Evolutionary conservation across 2,797 vertebrate genomes (phyloP), one percentile per base, ranked within the genome.

Genomic region (Lemur catta): DNA sequence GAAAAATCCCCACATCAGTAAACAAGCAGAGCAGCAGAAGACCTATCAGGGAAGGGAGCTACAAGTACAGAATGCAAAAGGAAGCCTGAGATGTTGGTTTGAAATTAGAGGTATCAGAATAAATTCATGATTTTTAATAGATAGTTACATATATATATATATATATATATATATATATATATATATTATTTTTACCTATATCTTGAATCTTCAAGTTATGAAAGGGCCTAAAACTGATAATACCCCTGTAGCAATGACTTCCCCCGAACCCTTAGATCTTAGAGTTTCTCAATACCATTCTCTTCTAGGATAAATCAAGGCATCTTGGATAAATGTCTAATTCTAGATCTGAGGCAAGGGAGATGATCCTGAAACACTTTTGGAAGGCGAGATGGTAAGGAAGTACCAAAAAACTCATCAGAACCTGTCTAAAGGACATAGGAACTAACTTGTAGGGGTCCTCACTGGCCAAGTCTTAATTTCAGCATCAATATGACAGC

Each of bases 201-300:
- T n/a, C 5, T 86, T 76, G 52, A 43, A 65, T 26, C 67, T 33
- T 4, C 28, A 46, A 43, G 12, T 84, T 84, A 59, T 26, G 3
- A 75, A 88, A 13, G 26, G 26, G 2, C 52, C 76, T 24, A 41
- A 61, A 69, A 43, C 43, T 26, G 43, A 65, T 46, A 15, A 65
- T 7, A 65, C 8, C 2, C 15, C 17, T 24, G 43, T 2, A 67
- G 59, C 38, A 65, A 81, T 75, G 30, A 81, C 24, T 20, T 88
- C 12, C 0, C 6, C 18, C 28, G 4, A 75, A 35, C 4, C 38
- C 18, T 38, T 9, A 20, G 11, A 30, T 6, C 4, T 61, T 67
- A 28, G 14, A 33, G 38, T 22, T 81, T 75, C 55, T 26, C 52
- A 33, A 24, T n/a, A 24, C 4, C 69, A 63, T 12, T 63, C 15